These are phyloP conservation scores for Campoplex capitator DNA, from an alignment of 2,888 invertebrate species.

Conservation along the genomic window DNA sequence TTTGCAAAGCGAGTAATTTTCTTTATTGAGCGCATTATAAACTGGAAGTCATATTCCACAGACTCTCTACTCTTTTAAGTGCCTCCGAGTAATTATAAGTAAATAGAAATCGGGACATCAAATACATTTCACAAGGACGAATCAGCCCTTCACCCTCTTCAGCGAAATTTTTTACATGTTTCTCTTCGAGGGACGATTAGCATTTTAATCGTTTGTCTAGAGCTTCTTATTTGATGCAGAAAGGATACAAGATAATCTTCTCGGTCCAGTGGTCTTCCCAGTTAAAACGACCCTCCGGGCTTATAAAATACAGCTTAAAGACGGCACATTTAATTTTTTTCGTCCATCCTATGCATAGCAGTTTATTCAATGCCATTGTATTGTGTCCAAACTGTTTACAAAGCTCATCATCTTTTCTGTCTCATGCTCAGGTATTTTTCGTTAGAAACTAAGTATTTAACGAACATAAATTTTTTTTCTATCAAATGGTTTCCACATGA, in stretches of 20 bases:
- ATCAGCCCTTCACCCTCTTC: background rate
- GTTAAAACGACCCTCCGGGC: conserved; percentile 19
- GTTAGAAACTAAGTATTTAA: background rate
- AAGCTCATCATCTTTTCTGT: background rate
- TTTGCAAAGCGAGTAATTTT: background rate
- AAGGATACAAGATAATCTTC: conserved; percentile 39
- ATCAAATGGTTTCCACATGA: background rate
- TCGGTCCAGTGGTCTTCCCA: conserved; percentile 25
- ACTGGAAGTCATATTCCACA: background rate
- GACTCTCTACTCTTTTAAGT: background rate
- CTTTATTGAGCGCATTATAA: background rate
- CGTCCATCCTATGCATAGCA: background rate
- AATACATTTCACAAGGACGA: background rate
- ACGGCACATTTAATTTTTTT: conserved; percentile 9
- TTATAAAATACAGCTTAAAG: background rate
- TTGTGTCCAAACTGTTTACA: background rate
- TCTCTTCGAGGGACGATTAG: conserved; percentile 38
- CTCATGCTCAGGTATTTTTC: background rate
- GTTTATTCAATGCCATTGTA: background rate
- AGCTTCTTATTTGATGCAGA: background rate
- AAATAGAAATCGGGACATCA: conserved; percentile 17
- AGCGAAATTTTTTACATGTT: conserved; percentile 21
- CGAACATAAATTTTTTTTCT: background rate
- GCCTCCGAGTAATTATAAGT: conserved; percentile 22
- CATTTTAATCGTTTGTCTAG: conserved; percentile 51